Percentiles rank a stretch among this genome's conserved stretches.
Evolutionary conservation across 92 coral and sea anemone genomes (phyloP).

Genomic region (Anthopleura xanthogrammica): DNA sequence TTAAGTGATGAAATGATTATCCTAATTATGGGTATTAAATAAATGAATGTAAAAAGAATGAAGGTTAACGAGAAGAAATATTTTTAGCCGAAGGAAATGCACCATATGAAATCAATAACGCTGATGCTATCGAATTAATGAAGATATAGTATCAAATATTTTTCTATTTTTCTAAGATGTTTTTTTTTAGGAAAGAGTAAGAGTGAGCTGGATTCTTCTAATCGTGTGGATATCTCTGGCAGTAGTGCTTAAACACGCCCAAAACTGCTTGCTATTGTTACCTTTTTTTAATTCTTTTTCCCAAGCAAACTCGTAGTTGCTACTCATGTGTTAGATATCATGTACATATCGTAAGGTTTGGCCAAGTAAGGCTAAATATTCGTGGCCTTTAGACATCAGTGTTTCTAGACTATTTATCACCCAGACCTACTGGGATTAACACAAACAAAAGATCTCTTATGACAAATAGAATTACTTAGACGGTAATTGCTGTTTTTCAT

Average conservation of each 20-base stretch:
- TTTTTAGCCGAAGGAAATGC: neutral
- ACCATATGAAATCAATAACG: neutral
- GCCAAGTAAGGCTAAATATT: neutral
- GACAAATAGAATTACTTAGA: neutral
- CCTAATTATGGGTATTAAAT: neutral
- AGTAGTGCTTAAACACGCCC: neutral
- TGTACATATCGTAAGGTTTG: neutral
- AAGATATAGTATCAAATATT: neutral
- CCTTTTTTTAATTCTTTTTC: neutral
- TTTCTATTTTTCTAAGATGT: neutral
- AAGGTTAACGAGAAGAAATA: neutral
- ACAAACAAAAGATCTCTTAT: neutral
- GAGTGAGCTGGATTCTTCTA: too few relatives aligned
- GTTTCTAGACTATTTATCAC: neutral
- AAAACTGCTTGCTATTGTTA: neutral
- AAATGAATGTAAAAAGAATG: neutral
- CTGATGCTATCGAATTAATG: neutral
- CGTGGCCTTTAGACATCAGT: neutral
- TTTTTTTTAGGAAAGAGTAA: neutral
- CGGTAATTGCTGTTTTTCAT: neutral
- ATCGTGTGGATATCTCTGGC: neutral
- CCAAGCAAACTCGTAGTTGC: neutral
- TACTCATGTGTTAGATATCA: neutral
- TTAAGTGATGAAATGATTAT: neutral
- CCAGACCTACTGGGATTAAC: neutral